These are phyloP conservation scores for Malurus elegans DNA, from an alignment of 2,113 vertebrate species.

Conservation along the genomic window DNA sequence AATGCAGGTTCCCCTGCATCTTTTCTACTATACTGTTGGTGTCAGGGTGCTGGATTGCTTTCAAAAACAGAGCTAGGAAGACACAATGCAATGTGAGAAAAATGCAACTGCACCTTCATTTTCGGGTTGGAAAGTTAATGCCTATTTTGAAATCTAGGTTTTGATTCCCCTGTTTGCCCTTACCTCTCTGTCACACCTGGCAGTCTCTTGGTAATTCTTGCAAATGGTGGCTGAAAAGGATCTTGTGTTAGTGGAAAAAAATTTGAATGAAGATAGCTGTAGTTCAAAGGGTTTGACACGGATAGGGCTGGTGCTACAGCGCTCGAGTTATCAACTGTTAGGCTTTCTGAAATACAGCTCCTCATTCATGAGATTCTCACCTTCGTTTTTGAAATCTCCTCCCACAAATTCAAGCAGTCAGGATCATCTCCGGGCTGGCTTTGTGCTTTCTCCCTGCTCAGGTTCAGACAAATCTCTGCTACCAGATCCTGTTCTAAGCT, in stretches of 20 bases:
- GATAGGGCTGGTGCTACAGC: background rate
- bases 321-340: fast-evolving
- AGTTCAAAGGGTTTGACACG: background rate
- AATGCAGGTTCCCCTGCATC: background rate
- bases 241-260: background rate
- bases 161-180: background rate
- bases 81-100: background rate
- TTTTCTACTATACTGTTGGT: background rate
- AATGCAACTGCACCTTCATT: background rate
- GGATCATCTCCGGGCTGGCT: background rate
- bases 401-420: background rate
- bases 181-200: background rate
- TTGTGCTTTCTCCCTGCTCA: background rate
- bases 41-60: background rate
- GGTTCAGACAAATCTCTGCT: background rate
- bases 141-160: background rate
- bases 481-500: background rate
- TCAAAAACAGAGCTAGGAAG: background rate
- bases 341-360: background rate
- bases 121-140: background rate
- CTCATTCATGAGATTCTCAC: background rate
- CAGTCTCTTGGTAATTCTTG: background rate
- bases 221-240: background rate
- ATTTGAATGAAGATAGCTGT: background rate
- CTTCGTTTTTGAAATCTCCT: background rate